Evolutionary conservation across 2,888 invertebrate genomes (phyloP), one percentile per base, ranked within the genome.

Genomic region (Atherix ibis): DNA sequence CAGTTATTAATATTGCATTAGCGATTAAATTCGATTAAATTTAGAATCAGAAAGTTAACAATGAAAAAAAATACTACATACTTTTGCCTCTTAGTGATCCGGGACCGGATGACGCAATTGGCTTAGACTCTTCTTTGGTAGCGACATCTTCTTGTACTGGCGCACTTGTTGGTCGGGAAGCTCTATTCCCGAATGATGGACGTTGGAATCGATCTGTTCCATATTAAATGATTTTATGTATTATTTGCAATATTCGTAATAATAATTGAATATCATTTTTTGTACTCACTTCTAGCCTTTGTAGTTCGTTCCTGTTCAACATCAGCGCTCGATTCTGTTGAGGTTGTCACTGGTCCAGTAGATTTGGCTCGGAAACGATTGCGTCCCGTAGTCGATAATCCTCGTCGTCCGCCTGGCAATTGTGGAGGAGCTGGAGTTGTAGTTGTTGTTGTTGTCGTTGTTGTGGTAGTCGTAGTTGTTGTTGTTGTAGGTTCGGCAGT

Each of bases 401-500:
- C 54, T 4, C 48, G 42, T 3, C 56, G 48, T 28, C 52, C 38
- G 43, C 63, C 40, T 8, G 26, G 51, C 47, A n/a, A n/a, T 39
- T 48, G 41, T 40, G 53, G 34, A 8, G 58, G 51, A 1, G 56
- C 48, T 2, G 56, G 48, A 3, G 57, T 49, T 2, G 58, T 48
- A 10, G 64, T 52, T 9, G 68, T 64, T 1, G 64, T 56, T 10
- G 70, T 64, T 3, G 68, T 65, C 19, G 54, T 53, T 5, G 54
- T 67, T 42, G 53, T 69, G 35, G 46, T 42, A 10, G 59, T 55
- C 2, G 70, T 62, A 3, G 64, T 51, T 2, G 67, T 63, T 2
- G 65, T 56, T 14, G 68, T 62, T 8, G 67, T 68, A 0, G 71
- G 68, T 0, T 71, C 67, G 0, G 71, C 68, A 0, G 71, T 67